Percentiles rank a stretch among this genome's conserved stretches.
phyloP scores from a whole-genome alignment of 2,797 vertebrate genomes.

The Limnodromus scolopaceus region DNA sequence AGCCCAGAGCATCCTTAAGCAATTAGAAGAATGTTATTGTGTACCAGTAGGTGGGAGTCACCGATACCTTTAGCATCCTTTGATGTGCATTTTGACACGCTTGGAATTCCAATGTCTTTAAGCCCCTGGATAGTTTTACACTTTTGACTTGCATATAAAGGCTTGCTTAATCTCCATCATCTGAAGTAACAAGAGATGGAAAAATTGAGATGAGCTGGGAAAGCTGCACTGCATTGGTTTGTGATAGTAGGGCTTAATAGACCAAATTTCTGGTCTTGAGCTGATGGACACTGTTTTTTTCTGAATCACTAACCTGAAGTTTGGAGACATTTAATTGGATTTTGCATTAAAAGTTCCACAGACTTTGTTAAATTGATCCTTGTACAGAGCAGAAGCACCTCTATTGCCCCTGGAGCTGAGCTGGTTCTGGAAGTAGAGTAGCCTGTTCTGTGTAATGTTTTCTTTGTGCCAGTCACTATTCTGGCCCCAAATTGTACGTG shows the following conservation, averaged over 20 bases:
- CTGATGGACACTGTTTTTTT: background rate
- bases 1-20: background rate
- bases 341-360: background rate
- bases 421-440: background rate
- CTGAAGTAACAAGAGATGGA: background rate
- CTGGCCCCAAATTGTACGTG: background rate
- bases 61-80: background rate
- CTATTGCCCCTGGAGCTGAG: background rate
- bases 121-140: fast-evolving
- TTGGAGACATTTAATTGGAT: background rate
- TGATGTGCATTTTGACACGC: background rate
- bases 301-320: background rate
- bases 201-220: background rate
- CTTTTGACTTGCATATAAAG: background rate
- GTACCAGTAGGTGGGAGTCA: background rate
- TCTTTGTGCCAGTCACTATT: background rate
- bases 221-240: background rate
- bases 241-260: background rate
- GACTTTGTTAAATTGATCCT: background rate
- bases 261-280: background rate
- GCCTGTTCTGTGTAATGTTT: background rate
- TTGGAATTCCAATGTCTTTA: background rate
- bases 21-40: background rate
- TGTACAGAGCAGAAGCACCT: background rate
- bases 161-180: background rate